Evolutionary conservation across 2,113 vertebrate genomes (phyloP), one percentile per base, ranked within the genome.

Genomic region (Pogona vitticeps): DNA sequence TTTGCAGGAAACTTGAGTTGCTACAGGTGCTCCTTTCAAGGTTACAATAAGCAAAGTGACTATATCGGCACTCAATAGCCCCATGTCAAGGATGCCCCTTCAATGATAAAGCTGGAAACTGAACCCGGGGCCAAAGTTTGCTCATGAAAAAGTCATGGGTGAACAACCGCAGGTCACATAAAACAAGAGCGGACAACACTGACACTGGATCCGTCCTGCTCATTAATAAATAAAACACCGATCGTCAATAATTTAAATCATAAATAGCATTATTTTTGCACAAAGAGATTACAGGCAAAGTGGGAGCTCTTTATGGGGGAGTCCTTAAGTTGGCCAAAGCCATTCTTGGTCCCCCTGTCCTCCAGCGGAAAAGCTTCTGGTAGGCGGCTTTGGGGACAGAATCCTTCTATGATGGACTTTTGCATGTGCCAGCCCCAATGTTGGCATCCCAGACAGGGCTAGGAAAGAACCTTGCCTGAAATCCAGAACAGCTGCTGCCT

Each of bases 21-120:
- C n/a, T 20, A 23, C 13, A 33, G 1, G 21, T 0, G 0, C 20
- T 5, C 2, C 10, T 76, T 40, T n/a, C 0, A 0, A 0, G 0
- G 72, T 71, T 72, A 3, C 82, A 72, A 0, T 56, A 73, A 33
- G 80, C 7, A 36, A 78, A 72, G 59, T 72, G 46, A 4, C 14
- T n/a, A 0, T 0, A 0, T 56, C 1, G 5, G 36, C 0, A 0
- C 12, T 40, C 26, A 3, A 52, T 46, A 52, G 63, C 18, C 87
- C 61, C 0, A 0, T 1, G 1, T 21, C 2, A 28, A 82, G 0
- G 6, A 42, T 77, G 79, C 83, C 65, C 21, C 63, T 71, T 80
- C 76, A 0, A 1, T 79, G 68, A 73, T 21, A 38, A 63, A 88
- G 8, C 28, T 72, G 46, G 70, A 33, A 90, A 13, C 83, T 6